Evolutionary conservation across 92 coral and sea anemone genomes (phyloP).

Genomic region (Nematostella vectensis): DNA sequence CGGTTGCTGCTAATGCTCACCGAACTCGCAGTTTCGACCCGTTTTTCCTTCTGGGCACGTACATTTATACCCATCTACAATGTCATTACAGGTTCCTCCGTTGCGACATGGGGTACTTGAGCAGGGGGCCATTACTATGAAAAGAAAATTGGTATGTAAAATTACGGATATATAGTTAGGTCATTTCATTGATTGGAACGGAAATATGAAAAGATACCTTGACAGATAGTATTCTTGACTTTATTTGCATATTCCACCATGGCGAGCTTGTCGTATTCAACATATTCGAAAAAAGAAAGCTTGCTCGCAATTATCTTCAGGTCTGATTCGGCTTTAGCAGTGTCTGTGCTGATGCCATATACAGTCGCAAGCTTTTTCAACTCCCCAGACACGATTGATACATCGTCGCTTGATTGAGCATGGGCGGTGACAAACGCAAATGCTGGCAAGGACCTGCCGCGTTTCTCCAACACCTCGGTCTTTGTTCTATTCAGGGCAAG

Average conservation of each 20-base stretch:
- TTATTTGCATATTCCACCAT: no score
- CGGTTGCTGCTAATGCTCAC: no score
- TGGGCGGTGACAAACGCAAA: slow-evolving; percentile 2
- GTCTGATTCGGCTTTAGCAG: background rate
- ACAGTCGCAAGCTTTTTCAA: background rate
- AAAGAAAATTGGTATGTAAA: background rate
- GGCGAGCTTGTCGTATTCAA: no score
- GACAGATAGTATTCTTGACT: no score
- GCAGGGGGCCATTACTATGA: background rate
- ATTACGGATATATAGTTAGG: no score
- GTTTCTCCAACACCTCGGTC: background rate
- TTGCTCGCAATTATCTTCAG: background rate
- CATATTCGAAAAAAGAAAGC: no score
- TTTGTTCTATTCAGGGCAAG: background rate
- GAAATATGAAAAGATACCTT: no score
- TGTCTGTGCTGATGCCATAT: background rate
- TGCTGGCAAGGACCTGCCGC: background rate
- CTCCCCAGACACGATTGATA: background rate
- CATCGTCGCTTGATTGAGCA: background rate
- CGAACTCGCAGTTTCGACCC: background rate
- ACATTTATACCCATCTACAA: background rate
- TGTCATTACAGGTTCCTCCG: background rate
- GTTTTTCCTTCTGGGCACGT: background rate
- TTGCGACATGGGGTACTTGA: background rate
- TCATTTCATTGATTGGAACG: no score